Base-by-base conservation (phyloP, 2,888 invertebrate genomes). In the Arge pagana region DNA sequence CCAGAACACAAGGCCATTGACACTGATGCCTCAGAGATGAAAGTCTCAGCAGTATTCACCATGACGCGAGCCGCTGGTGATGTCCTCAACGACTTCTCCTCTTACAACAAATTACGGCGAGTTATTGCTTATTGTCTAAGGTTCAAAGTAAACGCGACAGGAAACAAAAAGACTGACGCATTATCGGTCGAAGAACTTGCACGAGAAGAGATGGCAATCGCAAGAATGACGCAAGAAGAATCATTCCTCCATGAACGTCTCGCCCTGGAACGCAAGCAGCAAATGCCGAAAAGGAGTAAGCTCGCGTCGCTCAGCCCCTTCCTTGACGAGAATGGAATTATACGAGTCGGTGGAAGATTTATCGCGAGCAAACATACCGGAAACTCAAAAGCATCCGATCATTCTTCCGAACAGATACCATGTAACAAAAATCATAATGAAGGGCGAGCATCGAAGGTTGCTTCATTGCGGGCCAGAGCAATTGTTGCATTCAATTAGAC, bases 381-480 rank as follows among this genome's bases (percentile, higher is more conserved):
- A 41, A n/a, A 41, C 41, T 7, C 18, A 41, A 10, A 41, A 41
- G 11, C 24, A 41, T 15, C 41, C 41, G 23, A 5, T 11, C 23
- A 24, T 41, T n/a, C 24, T 41, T n/a, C 23, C 26, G 11, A 23
- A 41, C 24, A 19, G 41, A 23, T 23, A 24, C 11, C 41, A 41
- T 13, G 23, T 41, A 2, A 41, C 26, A 7, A 24, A 41, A 10
- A 41, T 41, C 11, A 21, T 41, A 16, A 21, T 41, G 23, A 41
- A 11, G 11, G 15, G 23, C n/a, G 41, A 41, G 41, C 67, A 70
- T 48, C 7, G 28, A 7, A 13, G 13, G 4, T 10, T 26, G 4
- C 37, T 54, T 6, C 67, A 68, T 52, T 49, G 48, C n/a, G 67
- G 64, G 4, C 35, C 35, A 3, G 43, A 55, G 23, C 41, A 58